These are phyloP conservation scores for Cynodonichthys magdalenae DNA, from an alignment of 2,797 vertebrate genomes.

Conservation along the genomic window DNA sequence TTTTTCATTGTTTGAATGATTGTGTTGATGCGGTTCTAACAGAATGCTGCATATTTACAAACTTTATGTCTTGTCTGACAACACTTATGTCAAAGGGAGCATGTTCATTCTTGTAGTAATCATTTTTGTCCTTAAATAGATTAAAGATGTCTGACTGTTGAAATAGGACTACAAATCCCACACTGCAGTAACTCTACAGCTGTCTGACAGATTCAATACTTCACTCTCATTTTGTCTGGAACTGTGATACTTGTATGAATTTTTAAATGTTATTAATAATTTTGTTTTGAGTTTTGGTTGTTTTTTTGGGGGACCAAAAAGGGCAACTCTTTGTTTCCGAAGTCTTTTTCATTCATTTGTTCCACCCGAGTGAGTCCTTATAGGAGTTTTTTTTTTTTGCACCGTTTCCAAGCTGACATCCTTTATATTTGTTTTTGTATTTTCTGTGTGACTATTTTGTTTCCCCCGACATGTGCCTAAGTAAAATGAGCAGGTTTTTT, in stretches of 20 bases:
- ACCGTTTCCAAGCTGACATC: slow-evolving; percentile 50
- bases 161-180: slow-evolving; percentile 18
- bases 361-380: slow-evolving; percentile 25
- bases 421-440: slow-evolving; percentile 42
- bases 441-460: slow-evolving; percentile 26
- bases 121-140: slow-evolving; percentile 26
- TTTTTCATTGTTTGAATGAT: slow-evolving; percentile 26
- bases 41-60: slow-evolving; percentile 37
- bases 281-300: slow-evolving; percentile 24
- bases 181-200: slow-evolving; percentile 14
- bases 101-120: slow-evolving; percentile 27
- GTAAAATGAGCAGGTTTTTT: slow-evolving; percentile 48
- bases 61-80: slow-evolving; percentile 34
- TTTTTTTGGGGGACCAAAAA: slow-evolving; percentile 62
- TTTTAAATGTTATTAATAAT: slow-evolving; percentile 29
- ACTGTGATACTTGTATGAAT: slow-evolving; percentile 32
- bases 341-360: slow-evolving; percentile 53
- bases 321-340: slow-evolving; percentile 52
- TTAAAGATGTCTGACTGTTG: slow-evolving; percentile 9
- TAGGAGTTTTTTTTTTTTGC: slow-evolving; percentile 62
- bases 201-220: slow-evolving; percentile 17
- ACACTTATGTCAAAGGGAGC: slow-evolving; percentile 41
- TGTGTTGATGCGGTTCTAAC: slow-evolving; percentile 26
- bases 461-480: slow-evolving; percentile 67
- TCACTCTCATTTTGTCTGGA: slow-evolving; percentile 25